Base-by-base conservation (phyloP, 2,888 invertebrate species). In the Sinodicranocentrus sp. region DNA sequence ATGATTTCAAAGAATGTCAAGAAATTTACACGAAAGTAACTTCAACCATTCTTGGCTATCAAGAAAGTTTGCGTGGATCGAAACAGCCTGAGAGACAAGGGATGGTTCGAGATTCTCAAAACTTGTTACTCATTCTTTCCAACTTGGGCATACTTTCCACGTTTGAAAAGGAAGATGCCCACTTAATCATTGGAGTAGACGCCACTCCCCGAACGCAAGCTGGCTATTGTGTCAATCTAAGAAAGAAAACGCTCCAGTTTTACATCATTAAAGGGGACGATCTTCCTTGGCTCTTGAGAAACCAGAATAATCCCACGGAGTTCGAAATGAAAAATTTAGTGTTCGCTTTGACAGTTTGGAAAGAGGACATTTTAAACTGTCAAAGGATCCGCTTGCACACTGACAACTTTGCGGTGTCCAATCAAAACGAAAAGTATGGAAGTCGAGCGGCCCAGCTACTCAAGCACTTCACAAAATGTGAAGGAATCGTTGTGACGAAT, bases 301-400 rank as follows among this genome's bases (percentile, higher is more conserved):
- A 59, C 43, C 26, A 26, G 17, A 59, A 68, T n/a, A 61, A 73
- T 17, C 59, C 59, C 6, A 17, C 48, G 2, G 85, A 85, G 19
- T 68, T 85, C 28, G 82, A 78, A 44, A 82, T 85, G 82, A 78
- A 82, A 48, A 85, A 85, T 25, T 61, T 78, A 2, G 39, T 82
- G 21, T 85, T 85, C 25, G 85, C 85, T 3, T 43, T 85, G 19
- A 67, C 75, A 0, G 26, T 85, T 5, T 85, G 85, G 85, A 33
- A 73, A 67, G 48, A 54, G 1, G 75, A 70, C 19, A 82, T 85
- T 39, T 19, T 52, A 10, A 26, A 26, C 13, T 17, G 8, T 1
- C 68, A 73, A 28, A 21, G 44, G 13, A 19, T 68, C 13, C 5
- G 52, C 1, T 44, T 82, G 19, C 76, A 82, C 21, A 70, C 70